Conservation (phyloP, 2,113 vertebrate genomes). For the Misgurnus anguillicaudatus region DNA sequence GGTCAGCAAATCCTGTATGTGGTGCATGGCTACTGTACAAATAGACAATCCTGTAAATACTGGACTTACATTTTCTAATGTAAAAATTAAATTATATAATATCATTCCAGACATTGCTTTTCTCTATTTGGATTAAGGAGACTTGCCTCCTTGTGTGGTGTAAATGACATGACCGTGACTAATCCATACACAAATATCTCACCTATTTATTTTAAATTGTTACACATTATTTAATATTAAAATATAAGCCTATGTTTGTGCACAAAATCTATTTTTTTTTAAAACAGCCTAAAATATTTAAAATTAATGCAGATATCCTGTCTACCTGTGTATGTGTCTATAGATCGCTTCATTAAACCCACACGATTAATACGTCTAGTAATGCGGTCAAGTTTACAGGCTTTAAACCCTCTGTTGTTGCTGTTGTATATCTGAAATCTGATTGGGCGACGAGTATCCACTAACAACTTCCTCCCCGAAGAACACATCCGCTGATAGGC, state of each 20-base stretch:
- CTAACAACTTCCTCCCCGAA: slow-evolving; percentile 33
- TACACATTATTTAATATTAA: background rate
- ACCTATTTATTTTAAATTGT: too few species aligned
- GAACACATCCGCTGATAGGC: slow-evolving; percentile 55
- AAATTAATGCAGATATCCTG: background rate
- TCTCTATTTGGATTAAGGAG: background rate
- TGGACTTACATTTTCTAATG: slow-evolving; percentile 69
- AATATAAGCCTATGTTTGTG: background rate
- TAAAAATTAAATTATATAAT: slow-evolving; percentile 63
- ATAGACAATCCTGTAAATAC: slow-evolving; percentile 67
- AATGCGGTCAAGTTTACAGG: slow-evolving; percentile 33
- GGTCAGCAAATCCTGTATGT: slow-evolving; percentile 52
- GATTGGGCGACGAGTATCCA: slow-evolving; percentile 15
- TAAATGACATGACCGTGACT: background rate
- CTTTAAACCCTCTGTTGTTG: slow-evolving; percentile 34
- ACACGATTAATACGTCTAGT: slow-evolving; percentile 17
- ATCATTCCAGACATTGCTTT: slow-evolving; percentile 14
- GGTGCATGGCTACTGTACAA: slow-evolving; percentile 58
- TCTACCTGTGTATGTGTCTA: too few species aligned
- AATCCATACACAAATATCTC: background rate
- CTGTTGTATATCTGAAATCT: slow-evolving; percentile 21
- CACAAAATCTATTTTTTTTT: background rate
- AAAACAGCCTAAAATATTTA: background rate
- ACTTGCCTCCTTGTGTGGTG: background rate
- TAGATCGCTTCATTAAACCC: background rate